Evolutionary conservation across 1,140 invertebrate species (phyloP).

Genomic region (Sesamia nonagrioides): DNA sequence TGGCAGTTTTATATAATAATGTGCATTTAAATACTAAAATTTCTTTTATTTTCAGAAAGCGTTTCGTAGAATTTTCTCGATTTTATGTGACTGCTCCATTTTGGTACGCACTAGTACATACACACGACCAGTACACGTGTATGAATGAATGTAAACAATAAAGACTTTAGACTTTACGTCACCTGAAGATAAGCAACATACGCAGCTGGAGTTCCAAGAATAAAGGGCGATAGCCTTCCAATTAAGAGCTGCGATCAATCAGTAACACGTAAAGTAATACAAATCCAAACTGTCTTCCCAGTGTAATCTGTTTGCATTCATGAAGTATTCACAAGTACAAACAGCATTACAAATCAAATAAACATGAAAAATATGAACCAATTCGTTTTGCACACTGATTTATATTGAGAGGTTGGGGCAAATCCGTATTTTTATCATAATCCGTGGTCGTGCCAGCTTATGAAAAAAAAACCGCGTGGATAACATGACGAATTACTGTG

Average conservation of each 20-base stretch:
- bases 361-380: conserved; percentile 47
- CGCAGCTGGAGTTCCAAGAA: conserved; percentile 38
- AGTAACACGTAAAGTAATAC: conserved; percentile 40
- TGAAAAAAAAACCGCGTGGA: conserved; percentile 42
- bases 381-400: conserved; percentile 31
- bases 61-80: not conserved
- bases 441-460: conserved; percentile 33
- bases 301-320: conserved; percentile 26
- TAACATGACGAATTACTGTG: conserved; percentile 59
- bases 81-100: not conserved
- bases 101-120: not conserved
- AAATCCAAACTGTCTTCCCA: conserved; percentile 27
- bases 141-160: conserved; percentile 15
- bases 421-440: conserved; percentile 44
- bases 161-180: conserved; percentile 21
- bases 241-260: conserved; percentile 42
- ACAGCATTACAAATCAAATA: conserved; percentile 47
- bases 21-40: not conserved
- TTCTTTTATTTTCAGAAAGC: not conserved
- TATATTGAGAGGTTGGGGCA: conserved; percentile 29
- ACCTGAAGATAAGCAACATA: conserved; percentile 27
- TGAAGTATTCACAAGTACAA: conserved; percentile 20
- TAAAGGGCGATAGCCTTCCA: conserved; percentile 47
- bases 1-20: not conserved
- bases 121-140: conserved; percentile 14